Evolutionary conservation across 2,113 vertebrate species (phyloP).

Genomic region (Ciconia boyciana): DNA sequence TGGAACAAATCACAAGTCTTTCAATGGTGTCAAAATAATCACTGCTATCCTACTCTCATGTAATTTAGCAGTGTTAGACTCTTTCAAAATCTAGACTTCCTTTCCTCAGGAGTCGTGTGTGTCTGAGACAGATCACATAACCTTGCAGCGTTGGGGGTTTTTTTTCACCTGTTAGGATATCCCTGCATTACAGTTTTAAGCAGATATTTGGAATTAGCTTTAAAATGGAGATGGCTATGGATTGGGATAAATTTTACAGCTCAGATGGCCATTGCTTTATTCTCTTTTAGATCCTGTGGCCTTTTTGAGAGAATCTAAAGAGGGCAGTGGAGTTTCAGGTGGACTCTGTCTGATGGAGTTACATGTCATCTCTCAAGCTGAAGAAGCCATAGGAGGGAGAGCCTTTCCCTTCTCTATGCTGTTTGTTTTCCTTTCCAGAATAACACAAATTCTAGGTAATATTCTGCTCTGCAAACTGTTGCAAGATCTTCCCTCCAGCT

Average conservation of each 20-base stretch:
- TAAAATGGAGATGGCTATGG: background rate
- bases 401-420: background rate
- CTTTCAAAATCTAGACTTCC: background rate
- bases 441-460: background rate
- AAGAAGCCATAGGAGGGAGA: background rate
- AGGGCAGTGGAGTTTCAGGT: background rate
- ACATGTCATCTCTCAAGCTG: background rate
- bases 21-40: background rate
- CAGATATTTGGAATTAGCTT: constrained; percentile 5
- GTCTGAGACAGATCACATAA: background rate
- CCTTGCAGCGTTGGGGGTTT: background rate
- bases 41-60: background rate
- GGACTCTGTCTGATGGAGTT: background rate
- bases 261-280: background rate
- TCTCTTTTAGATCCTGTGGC: background rate
- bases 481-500: background rate
- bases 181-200: background rate
- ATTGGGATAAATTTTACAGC: background rate
- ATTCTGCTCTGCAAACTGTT: background rate
- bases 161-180: background rate
- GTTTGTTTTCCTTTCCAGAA: background rate
- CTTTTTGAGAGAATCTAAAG: background rate
- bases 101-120: background rate
- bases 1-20: background rate
- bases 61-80: background rate